A percentile compares a stretch with the other conserved stretches of the same genome.
These are phyloP conservation scores for Siniperca chuatsi DNA, from an alignment of 2,113 vertebrate genomes.

Conservation along the genomic window DNA sequence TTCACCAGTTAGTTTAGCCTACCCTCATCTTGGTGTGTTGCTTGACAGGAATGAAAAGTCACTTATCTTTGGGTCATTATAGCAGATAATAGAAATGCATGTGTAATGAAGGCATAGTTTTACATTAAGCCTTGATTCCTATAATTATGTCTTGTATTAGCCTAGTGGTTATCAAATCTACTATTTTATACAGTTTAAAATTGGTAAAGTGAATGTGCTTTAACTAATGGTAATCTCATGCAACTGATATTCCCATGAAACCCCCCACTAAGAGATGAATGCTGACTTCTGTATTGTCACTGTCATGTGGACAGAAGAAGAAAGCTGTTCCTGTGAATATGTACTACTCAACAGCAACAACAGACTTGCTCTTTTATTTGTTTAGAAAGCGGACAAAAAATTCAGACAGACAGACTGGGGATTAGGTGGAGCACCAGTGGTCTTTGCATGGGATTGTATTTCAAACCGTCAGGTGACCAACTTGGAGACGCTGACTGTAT, in stretches of 20 bases:
- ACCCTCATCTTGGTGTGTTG: neutral
- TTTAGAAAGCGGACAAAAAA: slow-evolving; percentile 8
- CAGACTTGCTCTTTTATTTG: neutral
- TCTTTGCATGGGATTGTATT: slow-evolving; percentile 29
- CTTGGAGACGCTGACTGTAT: neutral
- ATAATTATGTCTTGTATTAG: too few species aligned
- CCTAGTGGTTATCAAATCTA: neutral
- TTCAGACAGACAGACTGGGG: slow-evolving; percentile 7
- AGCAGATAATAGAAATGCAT: neutral
- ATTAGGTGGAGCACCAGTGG: neutral
- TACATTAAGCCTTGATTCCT: neutral
- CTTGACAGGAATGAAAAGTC: neutral
- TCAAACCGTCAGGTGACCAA: slow-evolving; percentile 19
- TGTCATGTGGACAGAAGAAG: neutral
- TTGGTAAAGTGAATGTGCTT: neutral
- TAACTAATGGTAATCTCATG: neutral
- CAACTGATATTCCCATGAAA: slow-evolving; percentile 5
- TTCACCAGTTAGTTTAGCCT: neutral
- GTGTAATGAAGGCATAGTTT: neutral
- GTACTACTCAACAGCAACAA: neutral
- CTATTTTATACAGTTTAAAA: neutral
- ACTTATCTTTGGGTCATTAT: neutral
- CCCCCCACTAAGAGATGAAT: neutral
- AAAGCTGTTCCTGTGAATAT: neutral
- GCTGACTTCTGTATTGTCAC: neutral